Conservation (phyloP, 2,888 invertebrate species). For the Chrysolina americana region DNA sequence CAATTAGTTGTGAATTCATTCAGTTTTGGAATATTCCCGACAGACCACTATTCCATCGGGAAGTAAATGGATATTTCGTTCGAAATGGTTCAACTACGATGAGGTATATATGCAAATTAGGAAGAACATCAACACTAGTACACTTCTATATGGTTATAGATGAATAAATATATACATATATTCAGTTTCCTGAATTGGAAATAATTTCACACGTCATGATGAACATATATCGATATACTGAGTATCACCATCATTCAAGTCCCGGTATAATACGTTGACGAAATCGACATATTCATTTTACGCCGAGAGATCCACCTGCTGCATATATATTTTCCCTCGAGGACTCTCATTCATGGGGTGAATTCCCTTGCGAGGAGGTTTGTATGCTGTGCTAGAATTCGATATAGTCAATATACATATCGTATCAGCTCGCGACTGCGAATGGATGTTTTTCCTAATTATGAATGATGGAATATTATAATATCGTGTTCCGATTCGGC, state of each 20-base stretch:
- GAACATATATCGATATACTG: background rate
- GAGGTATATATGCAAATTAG: no score
- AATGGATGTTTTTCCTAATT: background rate
- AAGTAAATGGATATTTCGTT: no score
- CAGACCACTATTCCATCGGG: no score
- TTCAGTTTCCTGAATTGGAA: no score
- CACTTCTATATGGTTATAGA: no score
- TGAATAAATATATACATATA: no score
- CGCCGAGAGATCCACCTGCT: background rate
- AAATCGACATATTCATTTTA: background rate
- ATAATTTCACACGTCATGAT: no score
- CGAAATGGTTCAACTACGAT: no score
- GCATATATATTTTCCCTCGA: background rate
- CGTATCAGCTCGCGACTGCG: background rate
- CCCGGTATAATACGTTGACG: background rate
- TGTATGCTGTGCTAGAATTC: background rate
- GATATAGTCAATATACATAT: background rate
- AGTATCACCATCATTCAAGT: background rate
- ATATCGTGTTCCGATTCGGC: background rate
- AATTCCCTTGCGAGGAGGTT: background rate
- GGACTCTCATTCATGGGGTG: constrained; percentile 1
- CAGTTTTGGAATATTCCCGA: no score
- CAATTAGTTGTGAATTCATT: no score
- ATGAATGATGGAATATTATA: background rate
- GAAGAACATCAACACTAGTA: no score